Base-by-base conservation (phyloP, 2,113 vertebrate genomes). In the Verasper variegatus region DNA sequence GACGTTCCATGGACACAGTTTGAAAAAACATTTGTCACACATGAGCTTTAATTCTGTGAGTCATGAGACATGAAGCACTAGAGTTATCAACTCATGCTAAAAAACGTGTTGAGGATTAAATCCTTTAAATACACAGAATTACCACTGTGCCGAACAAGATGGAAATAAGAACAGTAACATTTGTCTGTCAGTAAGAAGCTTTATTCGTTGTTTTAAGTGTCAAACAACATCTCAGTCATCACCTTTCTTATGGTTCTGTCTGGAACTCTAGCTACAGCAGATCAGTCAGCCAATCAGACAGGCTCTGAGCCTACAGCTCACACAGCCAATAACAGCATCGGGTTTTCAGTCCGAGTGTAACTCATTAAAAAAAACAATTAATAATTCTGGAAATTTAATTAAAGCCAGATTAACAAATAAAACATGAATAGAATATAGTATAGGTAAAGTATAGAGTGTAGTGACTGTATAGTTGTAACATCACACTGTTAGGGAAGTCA, bases 1-100 rank as follows among this genome's bases (percentile, higher is more conserved):
- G 82, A 79, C 76, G 86, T 82, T 68, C 61, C 70, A 60, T 62
- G 31, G 40, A 68, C 57, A 59, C 21, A 15, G 35, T 81, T 45
- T 47, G 47, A 66, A 56, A 66, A 56, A 73, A 60, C 20, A 74
- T 71, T 31, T 27, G 75, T 86, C 63, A 72, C 49, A 75, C 54
- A 23, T 64, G 20, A 63, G 14, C 51, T 68, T 51, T 60, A 40
- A 71, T 76, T 76, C 7, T 21, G 1, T 13, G 26, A 66, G 61
- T 42, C 18, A 51, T 15, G 63, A 62, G 27, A 67, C 21, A 67
- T 64, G 18, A 78, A 35, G 66, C 21, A 1, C 31, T 31, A 31
- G 31, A 31, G 31, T 31, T 5, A 31, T 5, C 31, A 21, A 40
- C 40, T 42, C 40, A 7, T 31, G 31, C 31, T 31, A 31, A 31